phyloP scores from a whole-genome alignment of 2,888 invertebrate species.

The Caenorhabditis drosophilae region DNA sequence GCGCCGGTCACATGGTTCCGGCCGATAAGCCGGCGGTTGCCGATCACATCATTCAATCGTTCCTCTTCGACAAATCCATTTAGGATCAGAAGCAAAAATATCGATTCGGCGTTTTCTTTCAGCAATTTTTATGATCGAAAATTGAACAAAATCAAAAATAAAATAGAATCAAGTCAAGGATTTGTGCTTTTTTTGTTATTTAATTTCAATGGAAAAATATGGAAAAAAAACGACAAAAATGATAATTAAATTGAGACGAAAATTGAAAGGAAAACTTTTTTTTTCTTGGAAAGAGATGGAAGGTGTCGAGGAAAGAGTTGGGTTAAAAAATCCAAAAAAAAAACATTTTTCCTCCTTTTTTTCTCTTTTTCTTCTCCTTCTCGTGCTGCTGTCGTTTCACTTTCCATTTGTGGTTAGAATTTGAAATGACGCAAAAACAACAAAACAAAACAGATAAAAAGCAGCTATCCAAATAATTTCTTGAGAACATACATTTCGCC shows the following conservation, averaged over 20 bases:
- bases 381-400: no score
- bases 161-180: not conserved
- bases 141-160: slow-evolving; percentile 18
- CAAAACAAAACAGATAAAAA: no score
- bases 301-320: no score
- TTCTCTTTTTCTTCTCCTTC: no score
- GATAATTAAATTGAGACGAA: slow-evolving; percentile 1
- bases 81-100: slow-evolving; percentile 18
- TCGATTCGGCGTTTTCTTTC: no score
- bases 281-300: no score
- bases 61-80: slow-evolving; percentile 42
- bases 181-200: slow-evolving; percentile 10
- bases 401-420: no score
- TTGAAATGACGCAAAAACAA: no score
- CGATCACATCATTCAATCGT: slow-evolving; percentile 42
- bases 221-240: slow-evolving; percentile 5
- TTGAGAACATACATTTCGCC: no score
- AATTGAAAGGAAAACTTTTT: not conserved
- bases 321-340: no score
- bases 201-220: not conserved
- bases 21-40: slow-evolving; percentile 59
- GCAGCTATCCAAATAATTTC: no score
- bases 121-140: slow-evolving; percentile 33
- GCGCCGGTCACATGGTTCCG: slow-evolving; percentile 83
- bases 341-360: no score